These are phyloP conservation scores for Aleiodes testaceus DNA, from an alignment of 2,888 invertebrate genomes.

Conservation along the genomic window DNA sequence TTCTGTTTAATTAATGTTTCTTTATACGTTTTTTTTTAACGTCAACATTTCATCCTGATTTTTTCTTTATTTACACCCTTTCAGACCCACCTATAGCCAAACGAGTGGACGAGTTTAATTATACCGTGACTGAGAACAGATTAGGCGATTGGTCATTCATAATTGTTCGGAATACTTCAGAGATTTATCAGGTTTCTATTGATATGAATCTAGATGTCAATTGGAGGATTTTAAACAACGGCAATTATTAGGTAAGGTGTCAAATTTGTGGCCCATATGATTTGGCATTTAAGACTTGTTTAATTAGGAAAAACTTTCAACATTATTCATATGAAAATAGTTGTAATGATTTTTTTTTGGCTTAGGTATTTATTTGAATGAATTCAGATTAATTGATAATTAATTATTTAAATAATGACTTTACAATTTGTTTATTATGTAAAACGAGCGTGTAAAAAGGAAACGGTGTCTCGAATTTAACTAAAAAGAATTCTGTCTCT, in stretches of 20 bases:
- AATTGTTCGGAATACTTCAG: slow-evolving; percentile 21
- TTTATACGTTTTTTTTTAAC: slow-evolving; percentile 52
- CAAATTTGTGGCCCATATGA: not conserved
- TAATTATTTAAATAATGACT: not conserved
- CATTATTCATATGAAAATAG: slow-evolving; percentile 8
- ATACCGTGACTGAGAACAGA: slow-evolving; percentile 37
- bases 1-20: slow-evolving; percentile 35
- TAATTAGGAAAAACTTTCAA: slow-evolving; percentile 2
- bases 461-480: slow-evolving; percentile 22
- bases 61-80: slow-evolving; percentile 67
- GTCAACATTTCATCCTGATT: slow-evolving; percentile 57
- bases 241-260: slow-evolving; percentile 26
- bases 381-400: slow-evolving; percentile 3
- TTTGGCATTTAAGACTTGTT: slow-evolving; percentile 19
- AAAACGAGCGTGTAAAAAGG: slow-evolving; percentile 16
- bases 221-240: slow-evolving; percentile 11
- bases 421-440: not conserved
- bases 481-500: not conserved
- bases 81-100: slow-evolving; percentile 69
- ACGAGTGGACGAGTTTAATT: slow-evolving; percentile 42
- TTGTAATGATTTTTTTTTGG: not conserved
- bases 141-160: slow-evolving; percentile 12
- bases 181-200: slow-evolving; percentile 17
- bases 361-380: slow-evolving; percentile 18
- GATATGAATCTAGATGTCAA: slow-evolving; percentile 4